Conservation (phyloP, 2,797 vertebrate genomes). For the Eremophila alpestris region DNA sequence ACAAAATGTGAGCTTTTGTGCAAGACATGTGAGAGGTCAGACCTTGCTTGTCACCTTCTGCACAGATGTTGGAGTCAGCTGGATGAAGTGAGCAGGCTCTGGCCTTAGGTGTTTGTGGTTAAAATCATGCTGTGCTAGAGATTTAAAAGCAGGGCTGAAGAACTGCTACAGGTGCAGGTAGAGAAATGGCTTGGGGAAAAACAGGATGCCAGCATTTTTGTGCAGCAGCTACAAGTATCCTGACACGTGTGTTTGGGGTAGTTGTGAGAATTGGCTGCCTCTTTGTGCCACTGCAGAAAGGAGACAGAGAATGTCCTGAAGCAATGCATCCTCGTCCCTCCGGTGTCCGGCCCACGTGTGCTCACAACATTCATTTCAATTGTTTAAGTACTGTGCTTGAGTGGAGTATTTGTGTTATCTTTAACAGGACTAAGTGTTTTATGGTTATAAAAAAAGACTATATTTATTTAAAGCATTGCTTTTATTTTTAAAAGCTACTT, state of each 20-base stretch:
- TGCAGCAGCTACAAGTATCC: neutral
- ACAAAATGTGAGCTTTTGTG: neutral
- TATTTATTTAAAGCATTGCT: slow-evolving; percentile 88
- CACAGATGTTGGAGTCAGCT: neutral
- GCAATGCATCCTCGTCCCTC: slow-evolving; percentile 1
- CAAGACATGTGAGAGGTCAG: neutral
- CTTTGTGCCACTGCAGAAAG: neutral
- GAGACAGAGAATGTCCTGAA: neutral
- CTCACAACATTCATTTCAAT: slow-evolving; percentile 64
- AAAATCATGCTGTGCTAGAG: neutral
- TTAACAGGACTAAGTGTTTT: slow-evolving; percentile 76
- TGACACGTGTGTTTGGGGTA: neutral
- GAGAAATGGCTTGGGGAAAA: neutral
- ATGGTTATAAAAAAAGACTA: slow-evolving; percentile 74
- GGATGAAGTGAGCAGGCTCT: neutral
- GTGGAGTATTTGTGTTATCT: slow-evolving; percentile 76
- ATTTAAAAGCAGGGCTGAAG: neutral
- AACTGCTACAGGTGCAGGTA: neutral
- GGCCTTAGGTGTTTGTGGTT: neutral
- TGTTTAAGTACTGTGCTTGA: slow-evolving; percentile 71
- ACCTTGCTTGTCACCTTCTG: neutral
- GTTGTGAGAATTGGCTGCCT: slow-evolving; percentile 14
- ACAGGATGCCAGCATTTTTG: neutral
- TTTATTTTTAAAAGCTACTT: slow-evolving; percentile 98
- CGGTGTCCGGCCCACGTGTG: neutral